Evolutionary conservation across 2,113 vertebrate species (phyloP).

Genomic region (Morone saxatilis): DNA sequence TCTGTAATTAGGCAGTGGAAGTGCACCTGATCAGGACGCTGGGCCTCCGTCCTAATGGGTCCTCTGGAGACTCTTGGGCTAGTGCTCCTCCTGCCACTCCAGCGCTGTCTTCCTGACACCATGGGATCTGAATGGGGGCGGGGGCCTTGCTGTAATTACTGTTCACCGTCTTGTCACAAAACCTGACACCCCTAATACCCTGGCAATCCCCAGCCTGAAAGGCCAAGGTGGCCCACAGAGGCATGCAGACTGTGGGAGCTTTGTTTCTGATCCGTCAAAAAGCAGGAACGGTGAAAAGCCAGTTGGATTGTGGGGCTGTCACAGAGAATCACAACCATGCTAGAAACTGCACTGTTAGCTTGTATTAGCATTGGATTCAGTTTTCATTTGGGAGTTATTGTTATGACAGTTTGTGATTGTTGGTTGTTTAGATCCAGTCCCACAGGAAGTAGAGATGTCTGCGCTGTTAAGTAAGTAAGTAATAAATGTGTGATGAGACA

Average conservation of each 20-base stretch:
- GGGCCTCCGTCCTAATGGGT: slow-evolving; percentile 66
- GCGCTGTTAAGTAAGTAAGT: background rate
- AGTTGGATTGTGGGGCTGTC: slow-evolving; percentile 13
- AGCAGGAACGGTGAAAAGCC: background rate
- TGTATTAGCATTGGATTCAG: slow-evolving; percentile 5
- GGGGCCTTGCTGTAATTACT: slow-evolving; percentile 62
- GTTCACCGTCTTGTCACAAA: slow-evolving; percentile 55
- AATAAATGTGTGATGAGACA: background rate
- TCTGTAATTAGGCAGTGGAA: slow-evolving; percentile 50
- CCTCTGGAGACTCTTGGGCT: slow-evolving; percentile 65
- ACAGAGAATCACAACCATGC: background rate
- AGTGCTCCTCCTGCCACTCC: slow-evolving; percentile 56
- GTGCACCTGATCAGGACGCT: slow-evolving; percentile 65
- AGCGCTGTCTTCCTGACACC: slow-evolving; percentile 52
- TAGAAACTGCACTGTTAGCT: background rate
- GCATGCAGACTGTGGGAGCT: slow-evolving; percentile 31
- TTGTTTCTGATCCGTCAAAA: slow-evolving; percentile 41
- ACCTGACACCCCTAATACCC: slow-evolving; percentile 62
- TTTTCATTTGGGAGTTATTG: background rate
- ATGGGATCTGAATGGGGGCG: slow-evolving; percentile 45
- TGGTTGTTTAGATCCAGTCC: background rate
- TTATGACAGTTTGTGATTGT: slow-evolving; percentile 13
- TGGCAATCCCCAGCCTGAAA: slow-evolving; percentile 53
- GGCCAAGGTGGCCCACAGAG: slow-evolving; percentile 47
- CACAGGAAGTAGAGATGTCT: background rate